Evolutionary conservation across 1,140 invertebrate species (phyloP).

Genomic region (Tetranychus urticae): DNA sequence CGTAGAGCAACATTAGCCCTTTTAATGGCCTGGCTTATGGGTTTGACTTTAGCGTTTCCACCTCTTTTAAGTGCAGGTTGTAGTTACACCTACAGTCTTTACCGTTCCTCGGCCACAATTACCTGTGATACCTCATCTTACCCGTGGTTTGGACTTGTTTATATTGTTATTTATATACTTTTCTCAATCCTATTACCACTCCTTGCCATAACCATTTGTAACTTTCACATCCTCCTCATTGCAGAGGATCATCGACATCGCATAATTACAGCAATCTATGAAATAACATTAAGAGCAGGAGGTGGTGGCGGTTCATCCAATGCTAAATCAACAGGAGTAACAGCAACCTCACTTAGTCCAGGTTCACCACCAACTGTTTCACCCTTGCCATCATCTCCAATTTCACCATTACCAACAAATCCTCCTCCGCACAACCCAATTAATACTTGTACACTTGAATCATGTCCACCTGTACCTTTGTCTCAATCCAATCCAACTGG

Average conservation of each 20-base stretch:
- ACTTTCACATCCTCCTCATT: slow-evolving; percentile 39
- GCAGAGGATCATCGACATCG: slow-evolving; percentile 52
- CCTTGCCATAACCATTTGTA: slow-evolving; percentile 40
- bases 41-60: slow-evolving; percentile 15
- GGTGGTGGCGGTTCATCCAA: not conserved
- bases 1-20: slow-evolving; percentile 29
- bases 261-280: slow-evolving; percentile 56
- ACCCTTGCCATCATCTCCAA: too few species aligned
- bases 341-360: not conserved
- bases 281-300: slow-evolving; percentile 31
- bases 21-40: slow-evolving; percentile 22
- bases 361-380: too few species aligned
- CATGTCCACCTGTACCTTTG: not conserved
- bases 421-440: too few species aligned
- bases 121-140: slow-evolving; percentile 32
- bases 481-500: not conserved
- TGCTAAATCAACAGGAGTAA: not conserved
- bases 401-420: too few species aligned
- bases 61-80: slow-evolving; percentile 18
- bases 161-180: slow-evolving; percentile 34
- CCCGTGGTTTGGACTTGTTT: slow-evolving; percentile 25
- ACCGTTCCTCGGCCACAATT: slow-evolving; percentile 34
- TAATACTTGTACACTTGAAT: too few species aligned
- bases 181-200: slow-evolving; percentile 39
- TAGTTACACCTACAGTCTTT: slow-evolving; percentile 29